Evolutionary conservation across 2,797 vertebrate species (phyloP).

Genomic region (Pelobates cultripes): DNA sequence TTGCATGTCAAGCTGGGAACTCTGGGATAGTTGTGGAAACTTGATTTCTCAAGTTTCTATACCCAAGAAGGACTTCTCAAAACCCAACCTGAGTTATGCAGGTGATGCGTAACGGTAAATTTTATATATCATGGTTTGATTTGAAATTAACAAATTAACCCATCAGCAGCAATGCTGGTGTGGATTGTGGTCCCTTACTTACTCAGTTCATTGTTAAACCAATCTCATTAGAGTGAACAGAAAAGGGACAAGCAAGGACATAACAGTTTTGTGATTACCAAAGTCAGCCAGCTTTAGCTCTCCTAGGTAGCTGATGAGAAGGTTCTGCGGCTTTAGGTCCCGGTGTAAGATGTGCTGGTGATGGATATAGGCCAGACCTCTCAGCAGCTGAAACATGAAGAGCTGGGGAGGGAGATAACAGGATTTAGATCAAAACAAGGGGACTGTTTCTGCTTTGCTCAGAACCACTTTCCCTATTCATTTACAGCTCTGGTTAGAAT

Average conservation of each 20-base stretch:
- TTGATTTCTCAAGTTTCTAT: too few species aligned
- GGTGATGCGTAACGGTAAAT: too few species aligned
- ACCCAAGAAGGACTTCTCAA: too few species aligned
- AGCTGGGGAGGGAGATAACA: slow-evolving; percentile 69
- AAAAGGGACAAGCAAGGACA: background rate
- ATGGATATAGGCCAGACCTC: slow-evolving; percentile 87
- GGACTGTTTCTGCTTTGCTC: slow-evolving; percentile 10
- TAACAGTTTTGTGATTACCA: slow-evolving; percentile 69
- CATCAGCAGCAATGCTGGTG: too few species aligned
- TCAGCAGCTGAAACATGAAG: slow-evolving; percentile 90
- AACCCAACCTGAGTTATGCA: too few species aligned
- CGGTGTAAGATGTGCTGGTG: slow-evolving; percentile 84
- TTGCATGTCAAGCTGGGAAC: too few species aligned
- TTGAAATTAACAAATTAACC: too few species aligned
- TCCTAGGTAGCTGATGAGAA: slow-evolving; percentile 91
- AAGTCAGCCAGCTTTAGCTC: slow-evolving; percentile 94
- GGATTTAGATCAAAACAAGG: slow-evolving; percentile 37
- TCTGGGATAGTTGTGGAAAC: too few species aligned
- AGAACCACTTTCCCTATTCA: slow-evolving; percentile 30
- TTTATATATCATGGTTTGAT: too few species aligned
- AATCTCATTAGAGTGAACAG: background rate
- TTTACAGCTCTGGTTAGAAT: slow-evolving; percentile 20
- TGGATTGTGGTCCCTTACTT: too few species aligned
- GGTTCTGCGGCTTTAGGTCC: slow-evolving; percentile 93
- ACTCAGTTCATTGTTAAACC: too few species aligned